These are phyloP conservation scores for Asbolus verrucosus DNA, from an alignment of 1,140 invertebrate species.

Conservation along the genomic window DNA sequence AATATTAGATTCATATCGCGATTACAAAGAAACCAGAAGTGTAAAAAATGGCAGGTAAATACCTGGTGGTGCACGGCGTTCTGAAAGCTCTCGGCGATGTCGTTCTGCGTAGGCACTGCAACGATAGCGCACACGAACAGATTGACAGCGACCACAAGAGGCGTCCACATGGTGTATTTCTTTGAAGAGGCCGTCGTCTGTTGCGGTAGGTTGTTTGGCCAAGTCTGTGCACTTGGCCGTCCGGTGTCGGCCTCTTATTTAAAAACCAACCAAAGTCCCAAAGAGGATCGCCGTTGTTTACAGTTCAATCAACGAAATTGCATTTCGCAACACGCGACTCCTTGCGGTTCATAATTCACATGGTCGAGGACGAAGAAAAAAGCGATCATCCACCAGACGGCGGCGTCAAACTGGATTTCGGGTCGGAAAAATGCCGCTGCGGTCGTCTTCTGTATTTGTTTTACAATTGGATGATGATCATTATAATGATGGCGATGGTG, in stretches of 20 bases:
- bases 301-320: constrained; percentile 31
- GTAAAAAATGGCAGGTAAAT: neutral
- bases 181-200: constrained; percentile 5
- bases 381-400: constrained; percentile 1
- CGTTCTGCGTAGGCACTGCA: constrained; percentile 36
- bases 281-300: constrained; percentile 27
- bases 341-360: constrained; percentile 19
- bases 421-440: constrained; percentile 6
- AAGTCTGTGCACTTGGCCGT: constrained; percentile 14
- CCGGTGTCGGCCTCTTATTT: constrained; percentile 21
- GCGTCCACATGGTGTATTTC: constrained; percentile 12
- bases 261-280: constrained; percentile 35
- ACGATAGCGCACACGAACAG: constrained; percentile 29
- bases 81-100: constrained; percentile 48
- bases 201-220: constrained; percentile 21
- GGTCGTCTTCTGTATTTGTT: neutral
- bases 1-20: too few relatives aligned
- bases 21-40: neutral
- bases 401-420: constrained; percentile 19
- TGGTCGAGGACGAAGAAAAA: neutral
- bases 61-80: constrained; percentile 52
- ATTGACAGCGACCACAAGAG: constrained; percentile 22
- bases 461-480: neutral
- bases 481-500: constrained; percentile 15
- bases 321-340: constrained; percentile 29